Conservation (phyloP, 2,888 invertebrate genomes). For the Suillia variegata region DNA sequence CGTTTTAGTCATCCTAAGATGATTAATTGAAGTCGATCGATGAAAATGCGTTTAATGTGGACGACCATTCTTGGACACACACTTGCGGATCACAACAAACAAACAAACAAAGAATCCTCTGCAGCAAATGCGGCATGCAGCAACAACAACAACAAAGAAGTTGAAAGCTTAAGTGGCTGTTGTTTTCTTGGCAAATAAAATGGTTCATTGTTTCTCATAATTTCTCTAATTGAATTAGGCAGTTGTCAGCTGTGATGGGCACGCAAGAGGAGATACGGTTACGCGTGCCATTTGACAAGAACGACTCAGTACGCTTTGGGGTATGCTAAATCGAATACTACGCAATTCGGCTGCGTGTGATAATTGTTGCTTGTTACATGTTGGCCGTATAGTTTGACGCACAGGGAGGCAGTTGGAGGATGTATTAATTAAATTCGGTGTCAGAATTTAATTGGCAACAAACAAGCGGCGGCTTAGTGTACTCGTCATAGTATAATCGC, state of each 20-base stretch:
- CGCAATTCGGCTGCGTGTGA: background rate
- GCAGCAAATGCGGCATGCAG: slow-evolving; percentile 10
- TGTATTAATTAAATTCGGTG: slow-evolving; percentile 6
- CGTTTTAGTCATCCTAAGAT: slow-evolving; percentile 18
- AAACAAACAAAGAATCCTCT: background rate
- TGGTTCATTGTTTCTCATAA: slow-evolving; percentile 19
- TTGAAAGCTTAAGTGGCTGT: background rate
- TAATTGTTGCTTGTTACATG: background rate
- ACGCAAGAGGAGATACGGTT: background rate
- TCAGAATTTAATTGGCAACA: slow-evolving; percentile 8
- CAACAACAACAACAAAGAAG: background rate
- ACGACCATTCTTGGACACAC: slow-evolving; percentile 1
- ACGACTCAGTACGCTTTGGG: background rate
- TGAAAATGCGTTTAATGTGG: slow-evolving; percentile 33
- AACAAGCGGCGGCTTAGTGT: background rate
- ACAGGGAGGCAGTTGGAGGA: background rate
- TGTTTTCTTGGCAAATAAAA: no score
- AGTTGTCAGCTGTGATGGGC: background rate
- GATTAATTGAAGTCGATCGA: slow-evolving; percentile 36
- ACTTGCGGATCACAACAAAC: background rate
- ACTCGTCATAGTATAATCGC: background rate
- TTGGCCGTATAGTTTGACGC: background rate
- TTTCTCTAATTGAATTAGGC: slow-evolving; percentile 15
- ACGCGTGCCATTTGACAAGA: no score
- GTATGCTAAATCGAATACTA: background rate